Conservation (phyloP, 2,797 vertebrate species). For the Propithecus perrieri region DNA sequence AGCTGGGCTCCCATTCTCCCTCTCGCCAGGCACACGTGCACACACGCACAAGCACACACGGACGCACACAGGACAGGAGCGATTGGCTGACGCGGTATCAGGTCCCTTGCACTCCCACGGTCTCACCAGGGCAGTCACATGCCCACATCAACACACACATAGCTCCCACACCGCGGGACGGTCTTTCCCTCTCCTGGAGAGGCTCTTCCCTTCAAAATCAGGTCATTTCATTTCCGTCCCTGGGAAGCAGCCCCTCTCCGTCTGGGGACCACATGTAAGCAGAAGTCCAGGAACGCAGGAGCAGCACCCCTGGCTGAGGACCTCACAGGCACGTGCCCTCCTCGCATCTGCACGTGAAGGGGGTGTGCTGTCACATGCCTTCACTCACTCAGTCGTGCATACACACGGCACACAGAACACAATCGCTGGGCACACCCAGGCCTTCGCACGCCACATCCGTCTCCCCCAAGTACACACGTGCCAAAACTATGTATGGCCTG, state of each 20-base stretch:
- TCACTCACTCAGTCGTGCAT: neutral
- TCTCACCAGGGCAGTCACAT: neutral
- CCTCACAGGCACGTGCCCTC: neutral
- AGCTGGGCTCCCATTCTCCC: neutral
- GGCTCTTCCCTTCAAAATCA: neutral
- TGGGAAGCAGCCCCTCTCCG: neutral
- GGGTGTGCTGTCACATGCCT: neutral
- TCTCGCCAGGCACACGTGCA: neutral
- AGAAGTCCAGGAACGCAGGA: neutral
- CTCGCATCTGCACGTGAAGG: neutral
- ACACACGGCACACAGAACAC: too few species aligned
- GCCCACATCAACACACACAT: neutral
- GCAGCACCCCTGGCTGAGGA: neutral
- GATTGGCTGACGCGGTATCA: neutral
- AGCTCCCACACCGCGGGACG: neutral
- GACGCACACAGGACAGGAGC: neutral
- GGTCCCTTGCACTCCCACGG: neutral
- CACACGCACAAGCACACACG: neutral
- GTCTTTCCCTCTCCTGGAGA: neutral
- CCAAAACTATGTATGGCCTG: neutral
- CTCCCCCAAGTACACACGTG: neutral
- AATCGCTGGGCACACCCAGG: neutral
- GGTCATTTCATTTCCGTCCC: neutral
- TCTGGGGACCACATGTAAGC: neutral
- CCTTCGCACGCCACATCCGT: neutral